Percentiles rank a stretch among this genome's conserved stretches.
These are phyloP conservation scores for Proctacanthus coquilletti DNA, from an alignment of 1,140 invertebrate species.

Conservation along the genomic window DNA sequence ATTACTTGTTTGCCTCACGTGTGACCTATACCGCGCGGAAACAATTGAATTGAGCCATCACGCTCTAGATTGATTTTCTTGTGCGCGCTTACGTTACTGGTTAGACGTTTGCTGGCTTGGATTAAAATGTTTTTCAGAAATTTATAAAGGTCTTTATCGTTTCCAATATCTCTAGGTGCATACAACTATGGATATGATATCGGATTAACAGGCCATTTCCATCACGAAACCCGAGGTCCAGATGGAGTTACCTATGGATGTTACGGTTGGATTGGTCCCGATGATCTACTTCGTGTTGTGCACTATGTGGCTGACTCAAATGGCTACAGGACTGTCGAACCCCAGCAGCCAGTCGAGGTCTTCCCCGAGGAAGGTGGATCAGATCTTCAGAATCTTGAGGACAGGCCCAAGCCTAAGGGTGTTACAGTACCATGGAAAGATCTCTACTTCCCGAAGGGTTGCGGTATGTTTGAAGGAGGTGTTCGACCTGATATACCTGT, in stretches of 20 bases:
- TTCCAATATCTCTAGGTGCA: conserved; percentile 32
- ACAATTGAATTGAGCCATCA: conserved; percentile 10
- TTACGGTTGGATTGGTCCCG: conserved; percentile 57
- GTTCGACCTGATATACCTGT: conserved; percentile 19
- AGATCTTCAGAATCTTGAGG: conserved; percentile 9
- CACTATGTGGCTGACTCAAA: conserved; percentile 63
- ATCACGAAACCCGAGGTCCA: conserved; percentile 54
- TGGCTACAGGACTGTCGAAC: conserved; percentile 55
- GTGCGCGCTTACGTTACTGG: neutral
- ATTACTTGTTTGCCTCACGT: conserved; percentile 9
- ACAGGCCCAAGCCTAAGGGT: conserved; percentile 33
- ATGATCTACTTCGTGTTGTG: conserved; percentile 45
- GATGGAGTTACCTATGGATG: conserved; percentile 64
- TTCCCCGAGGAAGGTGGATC: conserved; percentile 33
- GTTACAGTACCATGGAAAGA: conserved; percentile 40
- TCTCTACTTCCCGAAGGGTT: conserved; percentile 44
- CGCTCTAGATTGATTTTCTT: conserved; percentile 6
- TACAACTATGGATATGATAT: conserved; percentile 61
- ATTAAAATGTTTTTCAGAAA: neutral
- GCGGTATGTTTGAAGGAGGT: conserved; percentile 32
- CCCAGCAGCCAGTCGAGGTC: conserved; percentile 49
- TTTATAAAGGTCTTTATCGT: conserved; percentile 1
- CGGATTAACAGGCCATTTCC: conserved; percentile 52
- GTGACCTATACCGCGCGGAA: conserved; percentile 6
- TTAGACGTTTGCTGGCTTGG: no score